Percentiles rank a stretch among this genome's conserved stretches.
Evolutionary conservation across 2,888 invertebrate species (phyloP).

Genomic region (Leptopterna dolabrata): DNA sequence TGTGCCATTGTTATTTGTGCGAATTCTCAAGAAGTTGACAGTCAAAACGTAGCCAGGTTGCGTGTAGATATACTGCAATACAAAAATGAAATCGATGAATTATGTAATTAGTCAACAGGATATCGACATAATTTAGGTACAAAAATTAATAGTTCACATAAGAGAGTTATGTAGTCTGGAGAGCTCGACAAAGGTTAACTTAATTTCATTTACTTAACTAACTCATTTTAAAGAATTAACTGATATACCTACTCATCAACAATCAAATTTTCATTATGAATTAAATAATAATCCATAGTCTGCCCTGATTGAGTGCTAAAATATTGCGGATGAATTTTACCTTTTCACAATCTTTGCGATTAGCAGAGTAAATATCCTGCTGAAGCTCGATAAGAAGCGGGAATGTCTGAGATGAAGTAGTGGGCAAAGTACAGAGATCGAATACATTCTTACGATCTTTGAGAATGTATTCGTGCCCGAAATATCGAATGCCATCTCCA

Average conservation of each 20-base stretch:
- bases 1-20: slow-evolving; percentile 80
- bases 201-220: no score
- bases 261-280: no score
- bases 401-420: slow-evolving; percentile 86
- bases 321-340: neutral
- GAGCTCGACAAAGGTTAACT: no score
- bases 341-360: slow-evolving; percentile 80
- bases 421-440: slow-evolving; percentile 87
- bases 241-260: no score
- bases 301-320: no score
- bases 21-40: slow-evolving; percentile 84
- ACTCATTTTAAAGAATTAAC: no score
- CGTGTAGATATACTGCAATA: slow-evolving; percentile 76
- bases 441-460: slow-evolving; percentile 81
- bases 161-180: no score
- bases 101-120: no score
- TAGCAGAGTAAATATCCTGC: slow-evolving; percentile 79
- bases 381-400: slow-evolving; percentile 86
- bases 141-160: no score
- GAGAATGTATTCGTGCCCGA: slow-evolving; percentile 83
- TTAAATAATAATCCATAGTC: no score
- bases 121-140: no score
- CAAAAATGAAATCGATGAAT: no score
- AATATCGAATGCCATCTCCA: slow-evolving; percentile 90
- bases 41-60: slow-evolving; percentile 84